A percentile compares a stretch with the other conserved stretches of the same genome.
Evolutionary conservation across 1,140 invertebrate species (phyloP).

Genomic region (Ostrea denselamellosa): DNA sequence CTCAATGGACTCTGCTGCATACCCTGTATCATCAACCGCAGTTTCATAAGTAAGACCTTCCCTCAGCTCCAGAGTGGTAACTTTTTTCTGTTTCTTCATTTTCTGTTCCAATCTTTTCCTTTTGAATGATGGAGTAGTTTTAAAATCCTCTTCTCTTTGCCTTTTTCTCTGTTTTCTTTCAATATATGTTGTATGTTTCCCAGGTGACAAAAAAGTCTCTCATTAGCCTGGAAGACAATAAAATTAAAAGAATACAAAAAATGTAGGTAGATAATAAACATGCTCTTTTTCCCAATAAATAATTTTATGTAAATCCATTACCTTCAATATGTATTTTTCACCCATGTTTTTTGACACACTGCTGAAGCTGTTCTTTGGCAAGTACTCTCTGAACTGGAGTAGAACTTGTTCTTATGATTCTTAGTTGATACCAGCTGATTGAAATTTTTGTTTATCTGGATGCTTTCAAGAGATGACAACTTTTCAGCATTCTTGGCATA

Average conservation of each 20-base stretch:
- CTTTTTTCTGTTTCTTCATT: no score
- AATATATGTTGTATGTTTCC: no score
- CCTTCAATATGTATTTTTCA: background rate
- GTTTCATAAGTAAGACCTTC: conserved; percentile 24
- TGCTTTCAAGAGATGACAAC: background rate
- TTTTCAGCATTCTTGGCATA: conserved; percentile 14
- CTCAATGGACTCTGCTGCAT: background rate
- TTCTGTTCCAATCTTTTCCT: no score
- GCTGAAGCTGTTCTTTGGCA: background rate
- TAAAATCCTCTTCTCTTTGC: no score
- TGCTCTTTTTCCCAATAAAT: no score
- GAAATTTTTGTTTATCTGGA: conserved; percentile 35
- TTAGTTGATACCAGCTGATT: conserved; percentile 44
- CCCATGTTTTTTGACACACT: conserved; percentile 5
- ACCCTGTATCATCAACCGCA: background rate
- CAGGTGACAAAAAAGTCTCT: no score
- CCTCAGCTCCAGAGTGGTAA: no score
- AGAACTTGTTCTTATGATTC: conserved; percentile 40
- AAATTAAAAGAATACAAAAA: no score
- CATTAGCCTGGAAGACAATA: no score
- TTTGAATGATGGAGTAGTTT: no score
- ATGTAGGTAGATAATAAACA: no score
- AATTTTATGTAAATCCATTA: background rate
- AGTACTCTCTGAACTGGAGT: background rate
- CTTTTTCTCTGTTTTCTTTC: no score